Evolutionary conservation across 2,888 invertebrate species (phyloP), one percentile per base, ranked within the genome.

Genomic region (Lissocephala sabroskyi): DNA sequence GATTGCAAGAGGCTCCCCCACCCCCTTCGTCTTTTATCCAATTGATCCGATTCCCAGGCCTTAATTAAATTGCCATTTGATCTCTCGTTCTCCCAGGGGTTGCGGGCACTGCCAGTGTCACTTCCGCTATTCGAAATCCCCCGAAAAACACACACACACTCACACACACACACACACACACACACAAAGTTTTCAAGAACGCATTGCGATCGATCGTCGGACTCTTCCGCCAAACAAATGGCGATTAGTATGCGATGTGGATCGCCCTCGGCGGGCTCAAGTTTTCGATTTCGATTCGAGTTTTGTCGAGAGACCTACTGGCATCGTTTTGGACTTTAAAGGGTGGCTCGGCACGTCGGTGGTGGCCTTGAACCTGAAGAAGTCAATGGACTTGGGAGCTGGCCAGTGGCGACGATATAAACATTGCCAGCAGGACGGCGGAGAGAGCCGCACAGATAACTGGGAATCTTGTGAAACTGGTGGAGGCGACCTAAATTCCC

Each of bases 141-240:
- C n/a, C 61, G 64, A 51, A 51, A 46, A 51, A 56, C 61, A 3
- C 7, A 23, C n/a, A n/a, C 23, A 3, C 4, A 23, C 23, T 23
- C 61, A 51, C 52, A 47, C 51, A 56, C 64, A 56, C 61, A 3
- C 7, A 23, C n/a, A n/a, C 23, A 3, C 4, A 23, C 23, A 5
- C 61, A 51, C 52, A 47, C 51, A 56, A 61, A n/a, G 64, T 64
- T 67, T 71, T 76, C 68, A 68, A 76, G 68, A 73, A 67, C 76
- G 45, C 29, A 33, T 14, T 36, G n/a, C 16, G 26, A 14, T 11
- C 10, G 33, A 9, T 55, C 26, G 48, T 49, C 40, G 28, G 41
- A 50, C 56, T 56, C 61, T 71, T 66, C 57, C 64, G 71, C 36
- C 43, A 47, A 33, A 42, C 42, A 30, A n/a, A n/a, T n/a, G n/a